These are phyloP conservation scores for Vicugna pacos DNA, from an alignment of 2,113 vertebrate species.

Conservation along the genomic window DNA sequence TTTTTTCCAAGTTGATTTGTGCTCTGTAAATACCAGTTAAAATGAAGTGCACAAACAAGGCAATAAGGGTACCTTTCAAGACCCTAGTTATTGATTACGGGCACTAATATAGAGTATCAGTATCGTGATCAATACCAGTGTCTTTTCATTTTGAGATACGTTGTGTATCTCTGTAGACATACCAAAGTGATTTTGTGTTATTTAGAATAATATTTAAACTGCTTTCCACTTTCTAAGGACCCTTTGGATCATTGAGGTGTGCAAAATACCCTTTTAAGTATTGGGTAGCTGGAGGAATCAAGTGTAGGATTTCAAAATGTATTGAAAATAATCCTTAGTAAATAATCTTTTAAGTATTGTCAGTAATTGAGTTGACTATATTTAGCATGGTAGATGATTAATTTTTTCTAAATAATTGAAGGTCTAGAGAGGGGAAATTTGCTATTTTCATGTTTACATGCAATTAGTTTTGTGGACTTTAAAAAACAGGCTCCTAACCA, in stretches of 20 bases:
- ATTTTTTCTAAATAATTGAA: slow-evolving; percentile 33
- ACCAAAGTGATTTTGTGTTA: slow-evolving; percentile 29
- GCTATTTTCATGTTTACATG: slow-evolving; percentile 15
- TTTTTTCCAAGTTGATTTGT: slow-evolving; percentile 27
- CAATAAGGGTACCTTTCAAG: slow-evolving; percentile 40
- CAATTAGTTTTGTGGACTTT: slow-evolving; percentile 20
- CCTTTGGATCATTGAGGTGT: neutral
- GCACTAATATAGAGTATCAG: neutral
- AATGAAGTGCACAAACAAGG: slow-evolving; percentile 27
- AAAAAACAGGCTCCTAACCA: slow-evolving; percentile 9
- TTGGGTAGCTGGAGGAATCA: neutral
- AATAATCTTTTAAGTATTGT: slow-evolving; percentile 14
- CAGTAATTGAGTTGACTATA: slow-evolving; percentile 38
- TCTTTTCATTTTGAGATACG: slow-evolving; percentile 39
- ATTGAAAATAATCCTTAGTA: slow-evolving; percentile 31
- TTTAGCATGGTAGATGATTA: slow-evolving; percentile 3
- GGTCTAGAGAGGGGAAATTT: neutral
- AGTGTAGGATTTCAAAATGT: slow-evolving; percentile 48
- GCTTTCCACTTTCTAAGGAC: neutral
- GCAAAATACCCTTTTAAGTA: slow-evolving; percentile 9
- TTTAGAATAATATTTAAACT: slow-evolving; percentile 49
- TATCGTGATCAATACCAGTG: neutral
- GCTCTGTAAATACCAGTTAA: slow-evolving; percentile 23
- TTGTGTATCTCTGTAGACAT: slow-evolving; percentile 5
- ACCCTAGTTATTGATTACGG: neutral